Conservation (phyloP, 2,113 vertebrate species). For the Telmatochromis sp. region DNA sequence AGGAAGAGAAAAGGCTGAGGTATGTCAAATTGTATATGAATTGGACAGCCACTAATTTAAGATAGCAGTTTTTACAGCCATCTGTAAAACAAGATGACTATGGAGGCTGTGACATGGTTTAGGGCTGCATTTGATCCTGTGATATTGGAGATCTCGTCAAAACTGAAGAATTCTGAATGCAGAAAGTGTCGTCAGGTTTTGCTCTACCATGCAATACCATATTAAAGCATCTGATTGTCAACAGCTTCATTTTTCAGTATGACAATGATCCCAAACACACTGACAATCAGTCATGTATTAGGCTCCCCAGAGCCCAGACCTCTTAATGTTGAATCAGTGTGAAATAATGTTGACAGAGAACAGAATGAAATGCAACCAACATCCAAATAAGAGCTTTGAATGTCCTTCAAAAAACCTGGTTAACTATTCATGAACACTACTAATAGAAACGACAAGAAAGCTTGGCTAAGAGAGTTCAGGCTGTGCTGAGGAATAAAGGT, state of each 20-base stretch:
- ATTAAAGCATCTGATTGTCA: not conserved
- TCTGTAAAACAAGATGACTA: not conserved
- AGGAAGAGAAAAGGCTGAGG: not conserved
- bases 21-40: not conserved
- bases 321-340: not conserved
- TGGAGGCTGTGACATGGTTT: not conserved
- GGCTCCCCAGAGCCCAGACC: not conserved
- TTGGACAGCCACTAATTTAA: not conserved
- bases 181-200: not conserved
- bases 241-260: not conserved
- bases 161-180: not conserved
- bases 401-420: not conserved
- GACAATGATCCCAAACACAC: not conserved
- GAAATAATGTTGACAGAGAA: not conserved
- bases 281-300: not conserved
- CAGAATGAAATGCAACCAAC: not conserved
- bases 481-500: not conserved
- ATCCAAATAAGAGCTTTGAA: not conserved
- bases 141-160: not conserved
- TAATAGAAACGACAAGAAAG: not conserved
- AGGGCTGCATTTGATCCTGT: not conserved
- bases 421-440: not conserved
- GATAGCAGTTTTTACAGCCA: not conserved
- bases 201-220: not conserved
- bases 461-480: not conserved